phyloP scores from a whole-genome alignment of 2,113 vertebrate species.

The rabbit (Oryctolagus cuniculus) region mOryCun1.1 NC_091432.1:181181501-181182000 shows the following conservation, averaged over 20 bases:
- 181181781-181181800: background rate
- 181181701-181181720: slow-evolving; percentile 20
- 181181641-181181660: slow-evolving; percentile 48
- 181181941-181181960: background rate
- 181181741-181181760: background rate
- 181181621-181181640: slow-evolving; percentile 67
- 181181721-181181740: slow-evolving; percentile 52
- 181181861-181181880: background rate
- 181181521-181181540: slow-evolving; percentile 65
- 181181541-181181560: slow-evolving; percentile 64
- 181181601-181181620: background rate
- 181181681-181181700: background rate
- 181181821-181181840: background rate
- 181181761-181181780: background rate
- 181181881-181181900: background rate
- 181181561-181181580: slow-evolving; percentile 9
- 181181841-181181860: background rate
- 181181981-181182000: background rate
- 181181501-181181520: background rate
- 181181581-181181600: slow-evolving; percentile 22
- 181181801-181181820: background rate
- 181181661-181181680: slow-evolving; percentile 74
- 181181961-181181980: background rate
- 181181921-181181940: slow-evolving; percentile 32
- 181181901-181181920: background rate